A percentile compares a stretch with the other conserved stretches of the same genome.
Evolutionary conservation across 2,113 vertebrate genomes (phyloP).

Genomic region (Sinosuthora webbiana): DNA sequence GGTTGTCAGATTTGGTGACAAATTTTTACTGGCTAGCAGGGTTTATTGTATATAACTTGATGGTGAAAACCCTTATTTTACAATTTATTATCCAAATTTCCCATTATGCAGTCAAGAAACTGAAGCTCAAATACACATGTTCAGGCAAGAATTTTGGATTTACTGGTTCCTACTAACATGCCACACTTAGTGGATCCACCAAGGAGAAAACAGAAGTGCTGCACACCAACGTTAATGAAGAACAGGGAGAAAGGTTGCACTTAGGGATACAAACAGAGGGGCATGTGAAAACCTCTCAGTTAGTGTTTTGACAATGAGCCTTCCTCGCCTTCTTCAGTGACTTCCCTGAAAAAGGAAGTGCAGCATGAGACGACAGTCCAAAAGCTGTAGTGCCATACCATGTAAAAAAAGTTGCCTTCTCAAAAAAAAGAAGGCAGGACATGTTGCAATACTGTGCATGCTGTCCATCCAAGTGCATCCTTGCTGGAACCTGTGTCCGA

Average conservation of each 20-base stretch:
- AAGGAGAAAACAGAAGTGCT: not conserved
- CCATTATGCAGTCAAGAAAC: not conserved
- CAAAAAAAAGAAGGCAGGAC: not conserved
- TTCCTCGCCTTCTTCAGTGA: not conserved
- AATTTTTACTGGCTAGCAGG: not conserved
- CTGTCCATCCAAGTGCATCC: constrained; percentile 27
- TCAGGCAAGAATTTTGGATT: not conserved
- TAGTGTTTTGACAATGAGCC: not conserved
- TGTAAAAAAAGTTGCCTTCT: not conserved
- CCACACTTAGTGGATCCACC: not conserved
- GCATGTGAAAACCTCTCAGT: not conserved
- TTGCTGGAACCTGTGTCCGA: constrained; percentile 59
- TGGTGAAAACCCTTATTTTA: not conserved
- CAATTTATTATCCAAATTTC: not conserved
- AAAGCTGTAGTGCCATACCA: not conserved
- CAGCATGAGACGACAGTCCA: rapidly evolving
- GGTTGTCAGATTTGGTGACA: not conserved
- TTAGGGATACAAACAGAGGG: not conserved
- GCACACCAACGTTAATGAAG: not conserved
- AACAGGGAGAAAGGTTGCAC: not conserved
- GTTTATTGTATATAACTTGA: not conserved
- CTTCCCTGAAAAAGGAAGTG: not conserved
- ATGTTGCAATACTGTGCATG: not conserved
- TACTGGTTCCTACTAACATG: not conserved
- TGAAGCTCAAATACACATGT: not conserved